Evolutionary conservation across 2,797 vertebrate genomes (phyloP), one percentile per base, ranked within the genome.

Genomic region (Xenopus petersii): DNA sequence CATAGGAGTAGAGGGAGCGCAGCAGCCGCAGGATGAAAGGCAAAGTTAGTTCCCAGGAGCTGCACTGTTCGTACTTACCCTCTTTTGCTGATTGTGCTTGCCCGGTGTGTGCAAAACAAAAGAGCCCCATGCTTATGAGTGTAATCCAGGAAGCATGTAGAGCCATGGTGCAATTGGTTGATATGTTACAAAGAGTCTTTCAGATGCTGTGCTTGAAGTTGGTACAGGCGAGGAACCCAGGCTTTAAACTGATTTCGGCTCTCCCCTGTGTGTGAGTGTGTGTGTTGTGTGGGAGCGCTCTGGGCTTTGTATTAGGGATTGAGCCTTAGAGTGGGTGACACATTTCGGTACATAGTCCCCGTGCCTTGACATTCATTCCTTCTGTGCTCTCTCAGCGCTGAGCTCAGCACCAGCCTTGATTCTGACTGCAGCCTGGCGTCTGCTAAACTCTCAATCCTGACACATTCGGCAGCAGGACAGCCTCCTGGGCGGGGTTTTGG

Each of bases 71-170:
- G 11, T 51, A 69, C 94, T 97, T 92, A 98, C 97, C 97, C 96
- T 98, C 96, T 91, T 96, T 96, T 17, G 93, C 92, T 88, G 94
- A 95, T 88, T 98, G 97, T 79, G 95, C 93, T 81, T 92, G 89
- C 86, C 92, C 95, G 83, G 87, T 86, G 88, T 86, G 89, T 83
- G 92, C 86, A 80, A 85, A 91, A 76, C 90, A 91, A 85, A 93
- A 92, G 75, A 96, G 81, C 89, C 91, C 91, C 84, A 94, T 92
- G 90, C 88, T 93, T 80, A 94, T 42, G 83, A 82, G 93, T 94
- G 58, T 9, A 94, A 97, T 97, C 96, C 96, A 96, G 81, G 92
- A 83, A 86, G 88, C 92, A 87, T 84, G 88, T 85, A 91, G 91
- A 88, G 92, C 88, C 96, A 98, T 98, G 91, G 90, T 96, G 92